Evolutionary conservation across 2,888 invertebrate genomes (phyloP), one percentile per base, ranked within the genome.

Genomic region (Anthoptus insignis): DNA sequence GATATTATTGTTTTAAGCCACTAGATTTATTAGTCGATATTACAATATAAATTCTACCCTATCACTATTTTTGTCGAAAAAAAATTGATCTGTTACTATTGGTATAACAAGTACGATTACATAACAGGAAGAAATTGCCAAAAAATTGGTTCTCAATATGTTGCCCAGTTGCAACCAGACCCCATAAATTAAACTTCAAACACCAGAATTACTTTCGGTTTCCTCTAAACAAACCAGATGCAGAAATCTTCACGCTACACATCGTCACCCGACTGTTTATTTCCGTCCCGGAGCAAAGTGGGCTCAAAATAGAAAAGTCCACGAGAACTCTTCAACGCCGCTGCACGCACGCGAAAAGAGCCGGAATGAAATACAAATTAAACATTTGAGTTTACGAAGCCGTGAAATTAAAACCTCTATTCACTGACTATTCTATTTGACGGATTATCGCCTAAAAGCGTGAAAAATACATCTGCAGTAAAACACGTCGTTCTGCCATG

Each of bases 281-380:
- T 93, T 93, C 83, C 72, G 92, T 89, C 83, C 76, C 66, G 71
- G 79, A 83, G 83, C 79, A 81, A 81, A 82, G 81, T 66, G 82
- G 80, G 80, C 85, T 88, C 81, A 80, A 93, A 93, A 93, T 93
- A 93, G 92, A 91, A 91, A 90, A 91, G 89, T 89, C 88, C 83
- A 85, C 81, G 77, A 81, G 81, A 83, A 84, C 86, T 82, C 84
- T 74, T 79, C 87, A 76, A 66, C 78, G 80, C 76, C 78, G 83
- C 70, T 80, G 86, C 87, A 89, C 91, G 91, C 85, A 84, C 81
- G 81, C 79, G 78, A 77, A 81, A 77, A 77, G 71, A 73, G 71
- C 68, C 70, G 53, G 63, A 64, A 72, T 74, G 56, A 72, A 77
- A 76, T 69, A 67, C 70, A 70, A 76, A 76, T 68, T 73, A 70